Base-by-base conservation (phyloP, 2,888 invertebrate species). In the Seira ritae region DNA sequence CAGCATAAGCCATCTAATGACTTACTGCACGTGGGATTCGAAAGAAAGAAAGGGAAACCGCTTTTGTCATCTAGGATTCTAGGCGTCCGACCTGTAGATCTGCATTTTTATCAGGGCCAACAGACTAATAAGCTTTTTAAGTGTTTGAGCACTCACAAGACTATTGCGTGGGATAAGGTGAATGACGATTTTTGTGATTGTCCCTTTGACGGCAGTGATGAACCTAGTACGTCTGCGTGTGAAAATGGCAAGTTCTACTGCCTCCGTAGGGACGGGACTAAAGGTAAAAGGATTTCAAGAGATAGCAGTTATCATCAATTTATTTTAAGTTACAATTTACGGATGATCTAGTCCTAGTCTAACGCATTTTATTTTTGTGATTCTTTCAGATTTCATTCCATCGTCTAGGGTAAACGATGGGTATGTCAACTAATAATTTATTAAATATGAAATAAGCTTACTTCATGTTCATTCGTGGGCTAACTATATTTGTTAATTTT, bases 181-280 rank as follows among this genome's bases (percentile, higher is more conserved):
- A 98, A 98, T 91, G 98, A 98, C 90, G 96, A 98, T 91, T 98
- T 95, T 90, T 98, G 98, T 92, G 98, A 98, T 91, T 98, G 98
- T 89, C 84, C 87, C 8, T 81, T 87, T 20, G 92, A 92, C 86
- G 90, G 90, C 1, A 90, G 90, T 60, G 92, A 92, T 90, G 92
- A 92, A 87, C 92, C 92, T 6, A 91, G 91, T 2, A 92, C 92
- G 2, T 89, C 91, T 62, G 92, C 92, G 15, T 92, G 92, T 88
- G 90, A 90, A 46, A 88, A 90, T 85, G 90, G 90, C 85, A 89
- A 87, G 74, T 88, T 90, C 77, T 72, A 67, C 22, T 90, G 90
- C 89, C 78, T 73, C 78, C 68, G 73, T 1, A 78, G 69, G 31
- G 78, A 85, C 66, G 79, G 82, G 2, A 86, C 67, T 79, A 80